A percentile compares a stretch with the other conserved stretches of the same genome.
Evolutionary conservation across 2,888 invertebrate genomes (phyloP).

Genomic region (Drosophila cracens): DNA sequence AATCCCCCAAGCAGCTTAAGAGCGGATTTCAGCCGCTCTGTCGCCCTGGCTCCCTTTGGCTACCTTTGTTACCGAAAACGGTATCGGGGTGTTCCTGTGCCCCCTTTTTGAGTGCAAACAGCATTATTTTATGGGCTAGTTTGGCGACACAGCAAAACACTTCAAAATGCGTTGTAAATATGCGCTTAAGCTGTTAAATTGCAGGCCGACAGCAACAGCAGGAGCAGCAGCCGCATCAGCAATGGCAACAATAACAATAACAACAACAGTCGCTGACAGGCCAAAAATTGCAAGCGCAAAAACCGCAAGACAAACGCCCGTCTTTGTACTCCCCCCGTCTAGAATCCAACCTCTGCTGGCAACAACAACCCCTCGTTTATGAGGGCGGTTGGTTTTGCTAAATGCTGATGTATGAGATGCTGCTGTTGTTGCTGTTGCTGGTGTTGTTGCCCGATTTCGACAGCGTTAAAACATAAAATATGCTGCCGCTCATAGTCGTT

Average conservation of each 20-base stretch:
- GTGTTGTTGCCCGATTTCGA: slow-evolving; percentile 72
- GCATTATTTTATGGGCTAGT: slow-evolving; percentile 54
- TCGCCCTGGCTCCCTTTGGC: not conserved
- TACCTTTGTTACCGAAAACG: not conserved
- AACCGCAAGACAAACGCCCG: slow-evolving; percentile 74
- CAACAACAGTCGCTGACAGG: slow-evolving; percentile 70
- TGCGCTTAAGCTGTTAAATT: slow-evolving; percentile 76
- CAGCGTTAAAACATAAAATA: slow-evolving; percentile 83
- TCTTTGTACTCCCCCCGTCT: slow-evolving; percentile 7
- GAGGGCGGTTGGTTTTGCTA: slow-evolving; percentile 44
- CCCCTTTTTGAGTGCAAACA: slow-evolving; percentile 23
- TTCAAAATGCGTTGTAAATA: slow-evolving; percentile 73
- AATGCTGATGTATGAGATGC: slow-evolving; percentile 16
- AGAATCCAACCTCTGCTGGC: slow-evolving; percentile 1
- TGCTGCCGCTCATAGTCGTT: slow-evolving; percentile 68
- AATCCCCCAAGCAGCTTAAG: slow-evolving; percentile 54
- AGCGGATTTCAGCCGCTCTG: slow-evolving; percentile 28
- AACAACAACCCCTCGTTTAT: slow-evolving; percentile 43
- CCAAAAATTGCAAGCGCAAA: slow-evolving; percentile 71
- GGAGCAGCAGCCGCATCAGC: slow-evolving; percentile 27
- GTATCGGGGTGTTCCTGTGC: slow-evolving; percentile 2
- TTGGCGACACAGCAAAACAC: slow-evolving; percentile 48
- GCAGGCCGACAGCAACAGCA: slow-evolving; percentile 52
- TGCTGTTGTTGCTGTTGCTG: slow-evolving; percentile 52
- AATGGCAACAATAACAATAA: slow-evolving; percentile 4